phyloP scores from a whole-genome alignment of 2,797 vertebrate genomes.

The Gobio occitaniae region DNA sequence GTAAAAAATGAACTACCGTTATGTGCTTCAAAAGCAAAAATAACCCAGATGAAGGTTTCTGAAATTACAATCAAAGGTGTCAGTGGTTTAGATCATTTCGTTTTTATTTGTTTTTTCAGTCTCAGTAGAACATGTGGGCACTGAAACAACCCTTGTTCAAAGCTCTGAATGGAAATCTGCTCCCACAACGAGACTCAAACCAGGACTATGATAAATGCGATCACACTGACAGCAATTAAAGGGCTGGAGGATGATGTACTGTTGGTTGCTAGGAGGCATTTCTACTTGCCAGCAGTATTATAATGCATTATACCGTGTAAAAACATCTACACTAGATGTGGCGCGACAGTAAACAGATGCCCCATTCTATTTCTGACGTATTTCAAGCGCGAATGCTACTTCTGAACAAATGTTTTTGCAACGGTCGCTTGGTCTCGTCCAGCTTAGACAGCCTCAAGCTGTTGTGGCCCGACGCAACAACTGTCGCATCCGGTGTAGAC shows the following conservation, averaged over 20 bases:
- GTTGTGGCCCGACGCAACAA: neutral
- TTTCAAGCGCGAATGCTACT: neutral
- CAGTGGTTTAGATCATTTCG: neutral
- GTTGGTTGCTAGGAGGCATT: neutral
- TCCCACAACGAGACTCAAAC: neutral
- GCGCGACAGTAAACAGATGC: neutral
- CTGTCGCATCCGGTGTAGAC: too few relatives aligned
- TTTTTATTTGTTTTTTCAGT: neutral
- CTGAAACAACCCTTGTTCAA: neutral
- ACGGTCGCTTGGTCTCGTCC: neutral
- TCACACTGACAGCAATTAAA: neutral
- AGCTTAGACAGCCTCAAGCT: neutral
- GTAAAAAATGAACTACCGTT: constrained; percentile 7
- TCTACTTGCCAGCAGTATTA: neutral
- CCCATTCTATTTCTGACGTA: neutral
- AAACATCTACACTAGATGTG: neutral
- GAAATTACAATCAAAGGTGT: constrained; percentile 26
- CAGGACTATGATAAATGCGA: neutral
- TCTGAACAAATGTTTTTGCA: neutral
- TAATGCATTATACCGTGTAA: neutral
- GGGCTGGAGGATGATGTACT: neutral
- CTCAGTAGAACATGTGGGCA: neutral
- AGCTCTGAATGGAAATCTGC: neutral
- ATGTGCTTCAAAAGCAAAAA: constrained; percentile 18
- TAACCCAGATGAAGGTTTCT: neutral